Evolutionary conservation across 2,113 vertebrate genomes (phyloP), one percentile per base, ranked within the genome.

Genomic region (Protomyctophum bolini): DNA sequence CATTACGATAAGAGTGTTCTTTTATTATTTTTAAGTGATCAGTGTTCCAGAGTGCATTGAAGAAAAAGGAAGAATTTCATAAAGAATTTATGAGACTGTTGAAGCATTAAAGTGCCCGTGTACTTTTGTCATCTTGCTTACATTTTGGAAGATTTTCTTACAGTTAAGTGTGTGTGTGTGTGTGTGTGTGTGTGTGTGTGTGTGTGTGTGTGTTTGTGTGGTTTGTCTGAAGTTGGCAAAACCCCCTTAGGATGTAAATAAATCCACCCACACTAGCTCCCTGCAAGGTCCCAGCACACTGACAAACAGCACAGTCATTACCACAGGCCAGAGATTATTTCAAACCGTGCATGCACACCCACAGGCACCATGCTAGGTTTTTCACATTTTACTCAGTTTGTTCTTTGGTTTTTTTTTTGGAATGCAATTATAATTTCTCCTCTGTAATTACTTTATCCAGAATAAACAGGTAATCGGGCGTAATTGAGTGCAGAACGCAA

Each of bases 181-280:
- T n/a, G n/a, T n/a, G n/a, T n/a, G n/a, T n/a, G n/a, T n/a, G n/a
- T n/a, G n/a, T n/a, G n/a, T n/a, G n/a, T n/a, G n/a, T n/a, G n/a
- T n/a, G n/a, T n/a, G n/a, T n/a, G n/a, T n/a, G n/a, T n/a, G 63
- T 72, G 72, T 21, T 21, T 64, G 61, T 73, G 46, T 73, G 57
- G 75, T 41, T 41, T 41, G 33, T 41, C 33, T 68, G n/a, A 66
- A 57, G 76, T 75, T 60, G 6, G 56, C 14, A 28, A 65, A 11
- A 62, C 45, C 50, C 66, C 70, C 70, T 69, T 0, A 66, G 72
- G 70, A 59, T 61, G 2, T 3, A 1, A 65, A 69, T 61, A 75
- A 79, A 80, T 73, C 63, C 70, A 12, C 75, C 79, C 79, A 79
- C 81, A 51, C 72, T 63, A 12, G 48, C 68, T 55, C 49, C 78